Base-by-base conservation (phyloP, 2,888 invertebrate species). In the Molorchus minor region DNA sequence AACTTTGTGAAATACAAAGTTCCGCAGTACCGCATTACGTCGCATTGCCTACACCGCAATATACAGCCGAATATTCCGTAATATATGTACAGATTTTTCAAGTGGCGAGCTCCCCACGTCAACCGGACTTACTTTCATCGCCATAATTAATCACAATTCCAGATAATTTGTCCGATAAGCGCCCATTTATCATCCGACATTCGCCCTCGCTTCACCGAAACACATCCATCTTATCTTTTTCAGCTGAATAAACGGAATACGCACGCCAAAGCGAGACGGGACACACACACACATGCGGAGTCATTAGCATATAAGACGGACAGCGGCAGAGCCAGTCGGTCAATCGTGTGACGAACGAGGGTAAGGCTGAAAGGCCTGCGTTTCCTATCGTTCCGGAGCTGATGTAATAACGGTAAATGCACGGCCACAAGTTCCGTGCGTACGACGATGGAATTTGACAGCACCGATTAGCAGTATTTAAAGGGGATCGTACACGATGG, bases 291-390 rank as follows among this genome's bases (percentile, higher is more conserved):
- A 47, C 47, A 15, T 15, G 19, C 20, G 36, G 21, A 47, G 36
- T 21, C 35, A 47, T 47, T 47, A 47, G 47, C 47, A 47, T n/a
- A n/a, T 47, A 47, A 47, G 30, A 21, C 36, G 47, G 36, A 47
- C 47, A 47, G 10, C 47, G 36, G 10, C 20, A 47, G 47, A 47
- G 35, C 35, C 33, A 47, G 35, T 47, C 35, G 20, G 35, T 33
- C 19, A n/a, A n/a, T n/a, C n/a, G 36, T 20, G 33, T 47, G 47
- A 47, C 19, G 47, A n/a, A 15, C 17, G 30, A 45, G 33, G n/a
- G 45, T n/a, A n/a, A n/a, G n/a, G 25, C 25, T 25, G 8, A 5
- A 25, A 5, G 25, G 25, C 25, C 25, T 3, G 25, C 25, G 4
- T 8, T 25, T 25, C 4, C 25, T 8, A 5, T 25, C 3, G 25